Evolutionary conservation across 2,797 vertebrate genomes (phyloP), one percentile per base, ranked within the genome.

Genomic region (Hemibagrus guttatus): DNA sequence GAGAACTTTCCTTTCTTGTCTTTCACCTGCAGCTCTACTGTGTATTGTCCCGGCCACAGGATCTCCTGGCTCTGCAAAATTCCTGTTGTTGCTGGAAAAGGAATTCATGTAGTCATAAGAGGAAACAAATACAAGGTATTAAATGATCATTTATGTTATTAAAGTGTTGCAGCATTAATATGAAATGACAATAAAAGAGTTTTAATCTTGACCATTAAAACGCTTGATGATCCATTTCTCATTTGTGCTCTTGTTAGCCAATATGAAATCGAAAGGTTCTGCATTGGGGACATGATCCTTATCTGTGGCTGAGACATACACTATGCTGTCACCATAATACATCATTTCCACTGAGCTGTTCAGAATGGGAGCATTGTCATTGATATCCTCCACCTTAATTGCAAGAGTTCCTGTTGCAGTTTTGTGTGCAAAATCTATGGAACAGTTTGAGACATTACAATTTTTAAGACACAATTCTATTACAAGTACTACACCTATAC

Each of bases 341-440:
- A 97, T 58, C 0, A 64, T 96, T n/a, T 91, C 94, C 14, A 61
- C 61, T 1, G 90, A 92, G 23, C 92, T 54, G 19, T 92, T 92
- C 84, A 99, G 91, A 21, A 64, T n/a, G 0, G 98, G 98, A 85
- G 97, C 98, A 88, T 99, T 93, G 93, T 99, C 97, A 80, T 99
- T 99, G 59, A 89, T 91, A 92, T 99, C 97, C 87, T 95, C 84
- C 68, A 99, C 96, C 3, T 93, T 92, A 90, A 99, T 95, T 39
- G 94, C 88, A 0, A 99, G 93, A 21, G 98, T 99, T 42, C 98
- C 98, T 0, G 98, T 99, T 74, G 95, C 93, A 0, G 97, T 99
- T 95, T 97, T 97, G 39, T 91, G 83, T 11, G 94, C 89, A 4
- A 7, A 0, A 1, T 95, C 98, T 99, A 90, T 76, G 90, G 91